Conservation (phyloP, 1,140 invertebrate species). For the Hylaeus volcanicus region DNA sequence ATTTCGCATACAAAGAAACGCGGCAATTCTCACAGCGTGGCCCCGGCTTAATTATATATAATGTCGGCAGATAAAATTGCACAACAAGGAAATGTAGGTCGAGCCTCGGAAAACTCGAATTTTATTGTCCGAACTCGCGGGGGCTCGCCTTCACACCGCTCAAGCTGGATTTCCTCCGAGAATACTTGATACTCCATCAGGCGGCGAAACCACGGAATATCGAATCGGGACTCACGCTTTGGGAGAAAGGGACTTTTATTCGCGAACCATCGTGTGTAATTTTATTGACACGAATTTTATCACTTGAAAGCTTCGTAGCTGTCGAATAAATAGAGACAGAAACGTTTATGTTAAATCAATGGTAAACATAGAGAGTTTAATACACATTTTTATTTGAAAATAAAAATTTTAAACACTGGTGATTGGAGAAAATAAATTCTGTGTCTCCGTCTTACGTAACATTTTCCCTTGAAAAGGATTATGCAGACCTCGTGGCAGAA, state of each 20-base stretch:
- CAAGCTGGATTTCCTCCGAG: background rate
- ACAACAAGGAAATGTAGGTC: slow-evolving; percentile 23
- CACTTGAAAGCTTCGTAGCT: background rate
- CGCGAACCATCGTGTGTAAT: background rate
- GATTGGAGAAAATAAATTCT: too few relatives aligned
- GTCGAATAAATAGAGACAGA: background rate
- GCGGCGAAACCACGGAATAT: background rate
- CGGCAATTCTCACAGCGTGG: background rate
- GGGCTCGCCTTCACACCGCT: background rate
- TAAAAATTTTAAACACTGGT: too few relatives aligned
- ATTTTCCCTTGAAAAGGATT: too few relatives aligned
- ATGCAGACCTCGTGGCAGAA: too few relatives aligned
- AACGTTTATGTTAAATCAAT: too few relatives aligned
- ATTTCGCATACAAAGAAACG: background rate
- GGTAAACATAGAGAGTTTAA: too few relatives aligned
- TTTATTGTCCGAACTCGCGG: slow-evolving; percentile 12
- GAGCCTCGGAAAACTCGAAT: background rate
- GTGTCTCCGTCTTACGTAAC: too few relatives aligned
- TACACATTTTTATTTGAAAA: too few relatives aligned
- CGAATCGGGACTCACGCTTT: background rate
- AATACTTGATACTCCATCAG: background rate
- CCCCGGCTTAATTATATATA: slow-evolving; percentile 28
- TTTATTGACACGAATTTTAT: background rate
- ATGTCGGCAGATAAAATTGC: slow-evolving; percentile 26
- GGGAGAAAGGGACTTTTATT: background rate